A percentile compares a stretch with the other conserved stretches of the same genome.
Conservation (phyloP, 2,888 invertebrate species). For the Sipunculus nudus region DNA sequence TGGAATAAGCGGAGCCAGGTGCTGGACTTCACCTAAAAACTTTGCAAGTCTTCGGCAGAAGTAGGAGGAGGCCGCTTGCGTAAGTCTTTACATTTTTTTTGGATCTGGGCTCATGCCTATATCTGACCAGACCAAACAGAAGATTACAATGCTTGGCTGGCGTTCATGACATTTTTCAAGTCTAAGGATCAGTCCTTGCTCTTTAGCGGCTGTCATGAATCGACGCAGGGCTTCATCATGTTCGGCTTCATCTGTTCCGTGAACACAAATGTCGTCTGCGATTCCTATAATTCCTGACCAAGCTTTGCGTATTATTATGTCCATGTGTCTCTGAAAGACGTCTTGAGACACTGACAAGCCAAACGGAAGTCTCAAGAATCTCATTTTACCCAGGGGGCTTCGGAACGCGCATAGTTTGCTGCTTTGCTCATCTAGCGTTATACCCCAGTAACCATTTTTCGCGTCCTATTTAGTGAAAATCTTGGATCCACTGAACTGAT, state of each 20-base stretch:
- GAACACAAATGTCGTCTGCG: slow-evolving; percentile 6
- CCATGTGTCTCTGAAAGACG: slow-evolving; percentile 11
- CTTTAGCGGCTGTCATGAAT: neutral
- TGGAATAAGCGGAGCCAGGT: slow-evolving; percentile 27
- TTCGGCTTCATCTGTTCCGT: neutral
- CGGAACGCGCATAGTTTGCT: slow-evolving; percentile 15
- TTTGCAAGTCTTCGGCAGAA: slow-evolving; percentile 23
- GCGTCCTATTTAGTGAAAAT: slow-evolving; percentile 27
- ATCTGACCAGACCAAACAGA: slow-evolving; percentile 19
- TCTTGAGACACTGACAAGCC: slow-evolving; percentile 10
- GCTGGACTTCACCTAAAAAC: slow-evolving; percentile 27
- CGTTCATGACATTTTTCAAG: neutral
- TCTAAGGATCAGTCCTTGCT: slow-evolving; percentile 5
- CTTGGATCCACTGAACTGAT: slow-evolving; percentile 17
- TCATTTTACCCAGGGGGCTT: slow-evolving; percentile 5
- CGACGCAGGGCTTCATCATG: slow-evolving; percentile 2
- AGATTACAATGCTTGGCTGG: slow-evolving; percentile 19
- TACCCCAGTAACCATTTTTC: slow-evolving; percentile 30
- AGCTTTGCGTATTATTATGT: neutral
- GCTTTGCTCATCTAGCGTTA: slow-evolving; percentile 11
- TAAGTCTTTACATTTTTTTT: slow-evolving; percentile 21
- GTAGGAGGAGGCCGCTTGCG: slow-evolving; percentile 17
- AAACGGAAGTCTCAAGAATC: slow-evolving; percentile 6
- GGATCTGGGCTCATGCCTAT: slow-evolving; percentile 31
- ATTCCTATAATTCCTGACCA: slow-evolving; percentile 1